These are phyloP conservation scores for Columba livia DNA, from an alignment of 2,113 vertebrate species.

Conservation along the genomic window DNA sequence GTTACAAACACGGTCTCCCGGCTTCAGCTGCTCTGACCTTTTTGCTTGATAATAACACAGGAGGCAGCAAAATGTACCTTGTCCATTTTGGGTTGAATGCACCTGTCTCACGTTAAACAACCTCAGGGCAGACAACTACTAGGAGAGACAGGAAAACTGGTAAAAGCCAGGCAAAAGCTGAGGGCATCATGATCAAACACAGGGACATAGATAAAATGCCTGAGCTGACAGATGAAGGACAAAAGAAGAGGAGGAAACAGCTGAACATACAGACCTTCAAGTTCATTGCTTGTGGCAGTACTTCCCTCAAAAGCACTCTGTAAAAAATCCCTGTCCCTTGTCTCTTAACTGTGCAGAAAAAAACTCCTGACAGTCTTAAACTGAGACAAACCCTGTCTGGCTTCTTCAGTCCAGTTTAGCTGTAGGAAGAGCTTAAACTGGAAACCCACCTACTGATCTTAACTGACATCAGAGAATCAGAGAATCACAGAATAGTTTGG, in stretches of 20 bases:
- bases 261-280: background rate
- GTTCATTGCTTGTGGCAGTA: background rate
- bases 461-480: background rate
- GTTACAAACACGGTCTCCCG: background rate
- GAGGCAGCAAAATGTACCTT: background rate
- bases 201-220: background rate
- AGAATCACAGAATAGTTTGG: no score
- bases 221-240: constrained; percentile 25
- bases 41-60: background rate
- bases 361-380: background rate
- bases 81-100: background rate
- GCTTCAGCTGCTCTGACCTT: background rate
- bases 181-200: background rate
- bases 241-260: constrained; percentile 12
- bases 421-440: background rate
- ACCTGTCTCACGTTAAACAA: background rate
- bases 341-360: background rate
- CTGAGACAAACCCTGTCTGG: background rate
- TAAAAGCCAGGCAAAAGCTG: background rate
- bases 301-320: background rate
- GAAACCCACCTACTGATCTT: background rate
- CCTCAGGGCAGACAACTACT: background rate
- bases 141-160: background rate
- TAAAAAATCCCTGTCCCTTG: background rate
- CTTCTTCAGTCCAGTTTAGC: background rate